Base-by-base conservation (phyloP, 1,140 invertebrate genomes). In the Rhyzopertha dominica region DNA sequence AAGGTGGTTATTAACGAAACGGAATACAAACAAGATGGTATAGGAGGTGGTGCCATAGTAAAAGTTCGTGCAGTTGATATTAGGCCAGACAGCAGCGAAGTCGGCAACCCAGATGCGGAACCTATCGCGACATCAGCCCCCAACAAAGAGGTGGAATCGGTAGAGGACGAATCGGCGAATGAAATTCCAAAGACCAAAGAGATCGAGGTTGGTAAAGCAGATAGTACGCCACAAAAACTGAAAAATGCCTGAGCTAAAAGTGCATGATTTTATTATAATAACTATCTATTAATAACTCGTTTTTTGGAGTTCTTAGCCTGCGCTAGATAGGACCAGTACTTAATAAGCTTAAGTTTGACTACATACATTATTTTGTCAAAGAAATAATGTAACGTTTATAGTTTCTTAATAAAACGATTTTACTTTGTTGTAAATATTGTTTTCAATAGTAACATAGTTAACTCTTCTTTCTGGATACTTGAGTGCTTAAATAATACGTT, bases 1-100 rank as follows among this genome's bases (percentile, higher is more conserved):
- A 67, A 72, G 23, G 73, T 79, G 7, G 74, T 74, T 13, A 67
- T 77, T 29, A 79, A 79, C 49, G 72, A 78, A 51, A 78, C 77
- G 0, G 70, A 69, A 8, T 77, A 71, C 56, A 51, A 58, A 13
- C 60, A 69, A 14, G 66, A 68, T 12, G 64, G 70, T 37, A 68
- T 70, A 10, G 56, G 67, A 24, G 52, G 55, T 13, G 66, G 66
- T 10, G 57, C 68, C 1, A 48, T 72, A 36, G 70, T 74, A 54
- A 72, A 73, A 51, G 61, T 78, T 3, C 67, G 71, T 12, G 60
- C 73, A 10, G 67, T 79, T 18, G 72, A 77, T 42, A 66, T 78
- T 0, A 64, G 70, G 47, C 75, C 77, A 0, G 54, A 62, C n/a
- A 59, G 53, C 29, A 54, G 47, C 16, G 66, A 70, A 43, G 49